Percentiles rank a stretch among this genome's conserved stretches.
Evolutionary conservation across 2,888 invertebrate genomes (phyloP).

Genomic region (Hirtodrosophila confusa): DNA sequence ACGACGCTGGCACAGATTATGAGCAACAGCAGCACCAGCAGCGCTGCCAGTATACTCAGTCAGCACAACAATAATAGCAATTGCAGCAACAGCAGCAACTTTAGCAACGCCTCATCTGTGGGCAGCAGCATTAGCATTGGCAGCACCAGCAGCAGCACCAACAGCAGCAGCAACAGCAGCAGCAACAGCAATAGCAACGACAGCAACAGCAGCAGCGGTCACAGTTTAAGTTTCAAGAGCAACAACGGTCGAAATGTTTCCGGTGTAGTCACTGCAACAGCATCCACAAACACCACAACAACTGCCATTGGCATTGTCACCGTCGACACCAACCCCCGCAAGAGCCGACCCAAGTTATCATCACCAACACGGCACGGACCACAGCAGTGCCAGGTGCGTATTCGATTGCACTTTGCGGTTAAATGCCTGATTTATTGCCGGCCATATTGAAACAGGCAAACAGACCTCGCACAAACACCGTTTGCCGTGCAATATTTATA

Average conservation of each 20-base stretch:
- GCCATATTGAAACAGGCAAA: slow-evolving; percentile 23
- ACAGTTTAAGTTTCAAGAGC: slow-evolving; percentile 67
- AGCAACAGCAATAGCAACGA: slow-evolving; percentile 57
- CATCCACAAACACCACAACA: slow-evolving; percentile 50
- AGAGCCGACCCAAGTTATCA: slow-evolving; percentile 92
- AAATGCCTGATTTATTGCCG: slow-evolving; percentile 25
- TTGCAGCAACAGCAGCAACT: slow-evolving; percentile 73
- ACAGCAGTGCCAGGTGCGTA: slow-evolving; percentile 93
- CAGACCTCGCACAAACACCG: background rate
- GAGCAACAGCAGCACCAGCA: slow-evolving; percentile 81
- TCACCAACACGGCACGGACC: slow-evolving; percentile 96
- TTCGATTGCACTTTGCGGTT: slow-evolving; percentile 14
- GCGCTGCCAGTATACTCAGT: slow-evolving; percentile 71
- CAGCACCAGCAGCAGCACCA: slow-evolving; percentile 67
- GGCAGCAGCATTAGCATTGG: slow-evolving; percentile 75
- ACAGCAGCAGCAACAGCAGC: slow-evolving; percentile 56
- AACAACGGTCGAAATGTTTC: slow-evolving; percentile 68
- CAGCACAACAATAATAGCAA: slow-evolving; percentile 70
- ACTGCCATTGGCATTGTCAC: slow-evolving; percentile 73
- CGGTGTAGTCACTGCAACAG: slow-evolving; percentile 50
- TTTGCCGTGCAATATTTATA: slow-evolving; percentile 49
- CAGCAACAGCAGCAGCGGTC: slow-evolving; percentile 68
- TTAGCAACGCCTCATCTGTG: slow-evolving; percentile 70
- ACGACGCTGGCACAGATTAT: slow-evolving; percentile 81
- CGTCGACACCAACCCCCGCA: slow-evolving; percentile 84